These are phyloP conservation scores for Forpus xanthops DNA, from an alignment of 2,797 vertebrate species.

Conservation along the genomic window DNA sequence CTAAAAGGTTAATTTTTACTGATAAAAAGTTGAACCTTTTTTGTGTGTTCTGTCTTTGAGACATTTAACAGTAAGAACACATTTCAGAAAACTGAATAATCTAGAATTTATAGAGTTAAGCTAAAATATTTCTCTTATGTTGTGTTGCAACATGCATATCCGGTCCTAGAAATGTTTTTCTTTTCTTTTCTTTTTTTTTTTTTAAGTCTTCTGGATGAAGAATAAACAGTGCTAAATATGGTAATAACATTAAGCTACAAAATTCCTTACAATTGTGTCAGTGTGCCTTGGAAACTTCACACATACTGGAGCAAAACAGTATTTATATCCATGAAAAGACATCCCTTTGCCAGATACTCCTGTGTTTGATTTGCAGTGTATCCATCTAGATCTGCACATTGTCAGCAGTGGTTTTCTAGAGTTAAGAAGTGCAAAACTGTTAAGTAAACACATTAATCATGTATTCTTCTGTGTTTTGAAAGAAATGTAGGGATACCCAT, in stretches of 20 bases:
- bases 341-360: constrained; percentile 32
- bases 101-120: constrained; percentile 63
- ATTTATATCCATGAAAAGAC: constrained; percentile 46
- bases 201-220: constrained; percentile 51
- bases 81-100: neutral
- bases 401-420: constrained; percentile 14
- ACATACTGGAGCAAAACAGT: constrained; percentile 30
- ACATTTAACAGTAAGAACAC: neutral
- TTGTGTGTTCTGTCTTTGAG: neutral
- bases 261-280: constrained; percentile 70
- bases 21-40: neutral
- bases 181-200: neutral
- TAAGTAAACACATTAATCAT: neutral
- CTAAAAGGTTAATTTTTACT: neutral
- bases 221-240: constrained; percentile 76
- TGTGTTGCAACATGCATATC: constrained; percentile 66
- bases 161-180: constrained; percentile 31
- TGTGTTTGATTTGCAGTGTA: constrained; percentile 42
- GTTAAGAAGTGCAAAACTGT: neutral
- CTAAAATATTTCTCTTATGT: constrained; percentile 56
- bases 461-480: neutral
- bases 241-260: constrained; percentile 65
- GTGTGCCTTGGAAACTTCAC: constrained; percentile 62
- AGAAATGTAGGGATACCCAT: neutral
- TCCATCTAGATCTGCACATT: constrained; percentile 5